These are phyloP conservation scores for Esox masquinongy DNA, from an alignment of 2,797 vertebrate genomes.

Conservation along the genomic window DNA sequence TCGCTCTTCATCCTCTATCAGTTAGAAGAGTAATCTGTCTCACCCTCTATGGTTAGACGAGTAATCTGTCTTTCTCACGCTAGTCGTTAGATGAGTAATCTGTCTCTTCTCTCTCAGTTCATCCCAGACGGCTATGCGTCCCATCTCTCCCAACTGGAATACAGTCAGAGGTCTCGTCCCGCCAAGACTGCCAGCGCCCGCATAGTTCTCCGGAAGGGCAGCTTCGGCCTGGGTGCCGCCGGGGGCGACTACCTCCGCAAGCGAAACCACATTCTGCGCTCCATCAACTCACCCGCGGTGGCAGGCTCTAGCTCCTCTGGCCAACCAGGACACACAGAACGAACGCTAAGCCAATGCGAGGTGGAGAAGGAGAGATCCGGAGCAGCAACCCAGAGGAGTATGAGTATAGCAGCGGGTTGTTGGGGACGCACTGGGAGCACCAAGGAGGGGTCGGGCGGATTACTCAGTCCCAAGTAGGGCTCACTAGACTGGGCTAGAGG, in stretches of 20 bases:
- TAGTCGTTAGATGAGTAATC: background rate
- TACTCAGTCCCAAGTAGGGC: slow-evolving; percentile 84
- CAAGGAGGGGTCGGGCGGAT: slow-evolving; percentile 81
- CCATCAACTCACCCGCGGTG: slow-evolving; percentile 83
- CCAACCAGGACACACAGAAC: slow-evolving; percentile 74
- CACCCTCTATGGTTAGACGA: too few species aligned
- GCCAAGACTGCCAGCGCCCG: slow-evolving; percentile 88
- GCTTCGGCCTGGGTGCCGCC: slow-evolving; percentile 85
- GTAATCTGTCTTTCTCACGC: background rate
- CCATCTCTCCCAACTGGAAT: slow-evolving; percentile 95
- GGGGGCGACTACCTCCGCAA: slow-evolving; percentile 93
- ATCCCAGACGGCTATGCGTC: slow-evolving; percentile 90
- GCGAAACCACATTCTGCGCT: slow-evolving; percentile 92
- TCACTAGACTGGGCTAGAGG: slow-evolving; percentile 29
- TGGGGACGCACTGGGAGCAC: slow-evolving; percentile 84
- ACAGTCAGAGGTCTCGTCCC: slow-evolving; percentile 86
- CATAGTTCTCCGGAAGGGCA: slow-evolving; percentile 94
- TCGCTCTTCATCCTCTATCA: too few species aligned
- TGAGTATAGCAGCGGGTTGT: slow-evolving; percentile 92
- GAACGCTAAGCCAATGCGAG: slow-evolving; percentile 86
- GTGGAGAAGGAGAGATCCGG: slow-evolving; percentile 74
- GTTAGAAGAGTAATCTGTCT: background rate
- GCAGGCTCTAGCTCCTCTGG: slow-evolving; percentile 41
- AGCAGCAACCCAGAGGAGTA: slow-evolving; percentile 79
- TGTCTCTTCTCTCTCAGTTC: slow-evolving; percentile 62